Evolutionary conservation across 1,140 invertebrate species (phyloP).

Genomic region (Coenobita brevimanus): DNA sequence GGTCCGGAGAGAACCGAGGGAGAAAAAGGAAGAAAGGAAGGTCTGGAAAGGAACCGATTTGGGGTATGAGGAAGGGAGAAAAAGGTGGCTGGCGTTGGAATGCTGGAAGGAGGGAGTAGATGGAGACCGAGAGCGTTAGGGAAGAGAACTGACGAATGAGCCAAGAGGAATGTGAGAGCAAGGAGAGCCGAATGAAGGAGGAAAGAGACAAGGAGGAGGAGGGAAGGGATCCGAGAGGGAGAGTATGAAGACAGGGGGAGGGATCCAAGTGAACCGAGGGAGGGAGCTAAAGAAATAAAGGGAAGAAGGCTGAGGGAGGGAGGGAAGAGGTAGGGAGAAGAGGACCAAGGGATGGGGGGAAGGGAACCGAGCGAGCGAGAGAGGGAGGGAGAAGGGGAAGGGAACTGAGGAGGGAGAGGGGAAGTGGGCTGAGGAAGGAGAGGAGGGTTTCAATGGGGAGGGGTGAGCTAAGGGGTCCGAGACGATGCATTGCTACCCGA

Average conservation of each 20-base stretch:
- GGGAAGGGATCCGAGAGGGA: neutral
- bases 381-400: neutral
- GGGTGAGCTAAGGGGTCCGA: neutral
- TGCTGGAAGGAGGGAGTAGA: neutral
- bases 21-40: no score
- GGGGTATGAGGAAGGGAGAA: no score
- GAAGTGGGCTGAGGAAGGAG: neutral
- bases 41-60: no score
- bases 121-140: no score
- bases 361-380: neutral
- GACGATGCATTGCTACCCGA: conserved; percentile 10
- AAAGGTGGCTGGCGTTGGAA: no score
- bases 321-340: neutral
- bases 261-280: no score
- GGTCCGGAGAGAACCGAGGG: no score
- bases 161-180: neutral
- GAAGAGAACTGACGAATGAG: no score
- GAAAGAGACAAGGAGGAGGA: neutral
- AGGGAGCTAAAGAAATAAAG: neutral
- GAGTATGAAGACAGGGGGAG: no score
- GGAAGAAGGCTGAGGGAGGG: neutral
- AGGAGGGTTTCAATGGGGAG: neutral
- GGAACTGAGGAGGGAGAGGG: neutral
- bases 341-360: no score
- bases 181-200: neutral